Evolutionary conservation across 2,888 invertebrate species (phyloP), one percentile per base, ranked within the genome.

Genomic region (Lochmaea crataegi): DNA sequence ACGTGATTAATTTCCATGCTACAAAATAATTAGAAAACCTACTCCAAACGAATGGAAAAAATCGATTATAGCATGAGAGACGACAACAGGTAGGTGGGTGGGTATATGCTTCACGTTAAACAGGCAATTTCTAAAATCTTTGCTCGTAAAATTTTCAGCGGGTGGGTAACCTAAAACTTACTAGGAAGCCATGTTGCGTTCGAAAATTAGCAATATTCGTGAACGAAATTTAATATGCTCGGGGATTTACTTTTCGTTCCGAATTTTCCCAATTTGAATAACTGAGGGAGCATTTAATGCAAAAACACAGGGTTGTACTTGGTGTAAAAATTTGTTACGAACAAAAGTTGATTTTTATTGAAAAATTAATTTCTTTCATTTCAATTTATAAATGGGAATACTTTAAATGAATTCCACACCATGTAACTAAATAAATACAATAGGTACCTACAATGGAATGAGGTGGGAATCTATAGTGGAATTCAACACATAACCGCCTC

Each of bases 161-260:
- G 41, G 69, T 69, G 63, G 63, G 69, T 69, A 53, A 69, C 53
- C 69, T 41, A 26, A 67, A 58, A 67, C 67, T 67, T 58, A 22
- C 42, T 42, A 18, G 6, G 68, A 60, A 61, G 60, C 42, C 68
- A 68, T 61, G 45, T 67, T 67, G 58, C 53, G 53, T n/a, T 65
- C 60, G 71, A 74, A 68, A 68, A 71, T 71, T 71, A 65, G 48
- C 60, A 65, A 71, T 67, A 67, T 71, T 74, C 67, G 18, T 51
- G 68, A 71, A 56, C 41, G 68, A 65, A 71, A 74, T 71, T 74
- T 68, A 71, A 71, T 65, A 64, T 71, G 48, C 68, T 68, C 51
- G 53, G 26, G 65, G 71, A 74, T 74, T 73, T 68, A 68, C 74
- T 67, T 68, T 74, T 68, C 68, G 71, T 65, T 74, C 51, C 61